Evolutionary conservation across 2,113 vertebrate species (phyloP).

Genomic region (Malurus cyaneus): DNA sequence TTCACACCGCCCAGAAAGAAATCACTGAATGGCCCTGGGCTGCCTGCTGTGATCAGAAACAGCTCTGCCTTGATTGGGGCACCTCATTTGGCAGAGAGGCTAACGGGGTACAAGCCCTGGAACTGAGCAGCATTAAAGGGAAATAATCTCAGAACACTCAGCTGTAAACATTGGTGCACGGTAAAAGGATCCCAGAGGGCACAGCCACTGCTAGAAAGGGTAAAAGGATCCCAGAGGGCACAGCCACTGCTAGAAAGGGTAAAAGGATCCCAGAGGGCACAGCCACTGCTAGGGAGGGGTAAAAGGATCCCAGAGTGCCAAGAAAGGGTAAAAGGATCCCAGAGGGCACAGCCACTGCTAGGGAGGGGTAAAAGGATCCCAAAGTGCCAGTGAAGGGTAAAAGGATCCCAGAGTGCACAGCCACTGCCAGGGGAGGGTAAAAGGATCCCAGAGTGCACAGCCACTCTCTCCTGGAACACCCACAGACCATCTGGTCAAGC

Average conservation of each 20-base stretch:
- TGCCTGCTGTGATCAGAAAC: conserved; percentile 39
- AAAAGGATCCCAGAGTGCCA: not conserved
- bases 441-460: not conserved
- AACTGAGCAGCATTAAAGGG: not conserved
- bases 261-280: not conserved
- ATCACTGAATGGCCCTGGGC: conserved; percentile 16
- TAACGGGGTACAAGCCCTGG: not conserved
- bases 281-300: not conserved
- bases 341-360: not conserved
- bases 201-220: not conserved
- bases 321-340: not conserved
- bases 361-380: not conserved
- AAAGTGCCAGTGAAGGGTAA: not conserved
- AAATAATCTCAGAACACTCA: not conserved
- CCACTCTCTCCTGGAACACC: not conserved
- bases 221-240: not conserved
- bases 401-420: not conserved
- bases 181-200: not conserved
- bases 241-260: not conserved
- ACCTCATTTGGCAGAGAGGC: conserved; percentile 25
- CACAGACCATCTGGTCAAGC: not conserved
- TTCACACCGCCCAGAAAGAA: not conserved
- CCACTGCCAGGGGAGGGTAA: not conserved
- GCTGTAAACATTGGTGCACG: not conserved
- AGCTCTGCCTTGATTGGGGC: conserved; percentile 45